Evolutionary conservation across 2,888 invertebrate genomes (phyloP), one percentile per base, ranked within the genome.

Genomic region (Cenopis cana): DNA sequence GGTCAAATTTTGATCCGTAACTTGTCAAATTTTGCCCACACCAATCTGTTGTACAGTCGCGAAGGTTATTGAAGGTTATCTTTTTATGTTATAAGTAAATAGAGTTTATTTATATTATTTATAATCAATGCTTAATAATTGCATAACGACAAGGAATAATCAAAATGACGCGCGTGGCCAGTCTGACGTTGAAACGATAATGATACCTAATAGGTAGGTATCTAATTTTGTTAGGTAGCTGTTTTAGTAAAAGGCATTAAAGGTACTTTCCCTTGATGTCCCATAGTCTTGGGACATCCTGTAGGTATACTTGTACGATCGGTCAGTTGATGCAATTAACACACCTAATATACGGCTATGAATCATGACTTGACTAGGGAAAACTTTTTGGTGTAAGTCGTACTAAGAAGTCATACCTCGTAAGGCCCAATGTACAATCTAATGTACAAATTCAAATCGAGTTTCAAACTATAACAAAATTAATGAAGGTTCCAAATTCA

Each of bases 1-100:
- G n/a, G n/a, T n/a, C n/a, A n/a, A n/a, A n/a, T n/a, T n/a, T n/a
- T 4, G 24, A 57, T 38, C 8, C 46, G 41, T 52, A 55, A 61
- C 18, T 2, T 29, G 18, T 50, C 17, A 49, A 33, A 17, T 17
- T 6, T 29, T 17, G 17, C 33, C 49, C 18, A 33, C 61, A 50
- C 49, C 49, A 61, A 50, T 61, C 61, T 61, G 29, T 61, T 50
- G 38, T 24, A n/a, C 33, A 55, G 49, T 62, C 38, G 56, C 50
- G 6, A 46, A 50, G 57, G 57, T 56, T 29, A 64, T n/a, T n/a
- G n/a, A 57, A 57, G 29, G 69, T 69, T 69, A 69, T 69, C 69
- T 49, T 17, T 56, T 56, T 61, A 57, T 50, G n/a, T n/a, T n/a
- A n/a, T n/a, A n/a, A n/a, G n/a, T n/a, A n/a, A n/a, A n/a, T n/a